A percentile compares a stretch with the other conserved stretches of the same genome.
Evolutionary conservation across 2,888 invertebrate genomes (phyloP).

Genomic region (Stenodema calcarata): DNA sequence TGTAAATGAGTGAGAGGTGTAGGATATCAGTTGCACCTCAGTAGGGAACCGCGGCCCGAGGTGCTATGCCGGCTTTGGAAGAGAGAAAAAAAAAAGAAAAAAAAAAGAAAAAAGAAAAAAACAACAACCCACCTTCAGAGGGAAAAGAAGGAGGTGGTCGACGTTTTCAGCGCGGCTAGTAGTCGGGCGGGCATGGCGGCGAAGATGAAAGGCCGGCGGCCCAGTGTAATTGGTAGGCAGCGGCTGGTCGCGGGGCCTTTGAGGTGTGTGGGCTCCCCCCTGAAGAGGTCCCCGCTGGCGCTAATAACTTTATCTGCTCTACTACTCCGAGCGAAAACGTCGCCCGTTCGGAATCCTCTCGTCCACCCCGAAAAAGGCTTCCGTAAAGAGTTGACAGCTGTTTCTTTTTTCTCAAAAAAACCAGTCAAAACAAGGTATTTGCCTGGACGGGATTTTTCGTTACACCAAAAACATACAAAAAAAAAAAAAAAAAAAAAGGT

Average conservation of each 20-base stretch:
- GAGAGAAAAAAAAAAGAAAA: not conserved
- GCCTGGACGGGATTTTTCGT: not conserved
- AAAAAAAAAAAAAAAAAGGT: not conserved
- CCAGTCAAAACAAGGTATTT: constrained; percentile 39
- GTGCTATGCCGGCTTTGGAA: not conserved
- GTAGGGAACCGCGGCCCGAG: not conserved
- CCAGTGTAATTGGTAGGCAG: constrained; percentile 54
- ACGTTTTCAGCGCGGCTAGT: constrained; percentile 33
- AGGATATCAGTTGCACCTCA: constrained; percentile 23
- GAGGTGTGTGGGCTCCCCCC: constrained; percentile 53
- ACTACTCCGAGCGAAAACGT: constrained; percentile 40
- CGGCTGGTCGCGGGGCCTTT: constrained; percentile 13
- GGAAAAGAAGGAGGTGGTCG: not conserved
- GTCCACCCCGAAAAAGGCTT: not conserved
- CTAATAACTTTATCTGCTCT: constrained; percentile 52
- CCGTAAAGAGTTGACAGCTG: constrained; percentile 25
- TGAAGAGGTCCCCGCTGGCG: constrained; percentile 37
- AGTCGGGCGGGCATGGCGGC: constrained; percentile 50
- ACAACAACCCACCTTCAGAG: too few species aligned
- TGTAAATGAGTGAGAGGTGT: constrained; percentile 3
- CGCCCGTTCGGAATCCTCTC: constrained; percentile 11
- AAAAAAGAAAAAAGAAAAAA: too few species aligned
- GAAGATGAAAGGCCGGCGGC: constrained; percentile 54
- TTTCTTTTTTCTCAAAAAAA: not conserved
- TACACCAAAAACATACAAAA: too few species aligned